Conservation (phyloP, 1,140 invertebrate species). For the Drosophila trapezifrons region DNA sequence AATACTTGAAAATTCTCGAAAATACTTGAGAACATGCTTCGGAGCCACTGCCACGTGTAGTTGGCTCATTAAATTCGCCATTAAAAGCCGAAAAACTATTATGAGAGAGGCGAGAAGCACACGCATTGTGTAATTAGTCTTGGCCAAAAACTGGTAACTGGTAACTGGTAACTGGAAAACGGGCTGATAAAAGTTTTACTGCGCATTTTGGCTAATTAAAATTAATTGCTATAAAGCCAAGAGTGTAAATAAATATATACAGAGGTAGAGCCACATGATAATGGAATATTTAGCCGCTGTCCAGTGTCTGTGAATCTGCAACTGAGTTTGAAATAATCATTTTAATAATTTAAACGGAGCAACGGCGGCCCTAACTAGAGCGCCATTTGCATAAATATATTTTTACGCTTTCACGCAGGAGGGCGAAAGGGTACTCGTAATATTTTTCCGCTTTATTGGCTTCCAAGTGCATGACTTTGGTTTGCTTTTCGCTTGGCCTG, state of each 20-base stretch:
- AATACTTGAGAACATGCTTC: constrained; percentile 11
- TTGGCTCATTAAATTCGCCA: constrained; percentile 43
- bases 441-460: constrained; percentile 74
- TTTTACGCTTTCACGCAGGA: constrained; percentile 37
- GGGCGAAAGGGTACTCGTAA: constrained; percentile 11
- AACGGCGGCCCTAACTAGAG: background rate
- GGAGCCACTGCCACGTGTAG: constrained; percentile 6
- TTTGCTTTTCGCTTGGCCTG: constrained; percentile 48
- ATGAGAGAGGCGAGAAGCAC: constrained; percentile 9
- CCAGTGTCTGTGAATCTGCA: background rate
- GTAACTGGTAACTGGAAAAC: constrained; percentile 6
- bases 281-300: constrained; percentile 31
- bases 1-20: background rate
- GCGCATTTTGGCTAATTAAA: constrained; percentile 65
- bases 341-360: constrained; percentile 31
- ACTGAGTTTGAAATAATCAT: constrained; percentile 51
- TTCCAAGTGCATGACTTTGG: constrained; percentile 51
- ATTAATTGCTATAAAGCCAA: constrained; percentile 47
- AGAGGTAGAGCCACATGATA: no score
- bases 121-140: constrained; percentile 47
- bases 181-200: constrained; percentile 43
- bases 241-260: no score
- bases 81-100: constrained; percentile 48
- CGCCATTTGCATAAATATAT: constrained; percentile 48
- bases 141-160: background rate